phyloP scores from a whole-genome alignment of 2,888 invertebrate genomes.

The Pseudanteris insignis region DNA sequence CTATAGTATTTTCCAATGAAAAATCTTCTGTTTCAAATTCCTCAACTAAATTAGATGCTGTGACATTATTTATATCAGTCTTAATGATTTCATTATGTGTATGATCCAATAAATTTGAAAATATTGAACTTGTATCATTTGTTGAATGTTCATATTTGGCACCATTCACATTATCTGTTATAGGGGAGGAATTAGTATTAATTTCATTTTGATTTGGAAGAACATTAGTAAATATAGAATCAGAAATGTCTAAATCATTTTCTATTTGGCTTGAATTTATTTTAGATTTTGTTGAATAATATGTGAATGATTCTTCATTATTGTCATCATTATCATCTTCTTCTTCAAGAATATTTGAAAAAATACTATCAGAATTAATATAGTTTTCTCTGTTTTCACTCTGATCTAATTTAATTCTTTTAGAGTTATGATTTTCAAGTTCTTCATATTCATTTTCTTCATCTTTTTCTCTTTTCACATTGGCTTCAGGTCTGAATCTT shows the following conservation, averaged over 20 bases:
- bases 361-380: background rate
- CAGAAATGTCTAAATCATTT: background rate
- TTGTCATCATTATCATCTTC: background rate
- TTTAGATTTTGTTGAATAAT: background rate
- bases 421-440: background rate
- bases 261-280: background rate
- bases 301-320: background rate
- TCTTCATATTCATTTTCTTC: background rate
- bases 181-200: too few species aligned
- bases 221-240: too few species aligned
- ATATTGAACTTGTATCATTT: slow-evolving; percentile 3
- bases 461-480: background rate
- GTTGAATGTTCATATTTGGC: too few species aligned
- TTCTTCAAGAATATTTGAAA: background rate
- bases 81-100: too few species aligned
- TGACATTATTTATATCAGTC: too few species aligned
- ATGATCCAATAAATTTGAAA: too few species aligned
- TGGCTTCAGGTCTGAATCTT: background rate
- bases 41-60: background rate
- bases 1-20: slow-evolving; percentile 2
- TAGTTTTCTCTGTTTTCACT: background rate
- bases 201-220: too few species aligned
- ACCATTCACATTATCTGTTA: too few species aligned
- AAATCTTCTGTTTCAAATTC: background rate
- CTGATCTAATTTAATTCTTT: background rate